Conservation (phyloP, 2,888 invertebrate species). For the Hedychridium roseum region DNA sequence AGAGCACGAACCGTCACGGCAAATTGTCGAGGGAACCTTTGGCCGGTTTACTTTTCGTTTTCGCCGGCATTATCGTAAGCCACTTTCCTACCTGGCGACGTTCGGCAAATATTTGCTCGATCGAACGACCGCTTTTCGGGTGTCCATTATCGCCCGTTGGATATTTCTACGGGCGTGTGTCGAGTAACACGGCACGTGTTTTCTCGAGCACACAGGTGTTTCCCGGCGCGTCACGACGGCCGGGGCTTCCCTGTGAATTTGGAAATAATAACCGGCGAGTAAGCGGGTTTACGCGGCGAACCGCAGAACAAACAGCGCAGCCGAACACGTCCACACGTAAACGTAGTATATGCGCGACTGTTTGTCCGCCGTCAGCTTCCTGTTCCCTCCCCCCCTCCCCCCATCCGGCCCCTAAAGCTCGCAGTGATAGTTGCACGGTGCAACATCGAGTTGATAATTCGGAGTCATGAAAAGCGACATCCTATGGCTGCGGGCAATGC, state of each 20-base stretch:
- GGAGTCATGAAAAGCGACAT: no score
- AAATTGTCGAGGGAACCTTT: no score
- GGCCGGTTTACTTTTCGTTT: no score
- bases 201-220: constrained; percentile 26
- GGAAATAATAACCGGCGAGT: constrained; percentile 40
- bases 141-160: constrained; percentile 36
- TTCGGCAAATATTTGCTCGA: constrained; percentile 27
- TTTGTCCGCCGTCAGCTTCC: constrained; percentile 26
- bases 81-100: constrained; percentile 9
- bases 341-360: constrained; percentile 11
- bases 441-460: no score
- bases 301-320: constrained; percentile 42
- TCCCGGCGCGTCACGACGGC: neutral
- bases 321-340: constrained; percentile 17
- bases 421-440: no score
- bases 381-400: constrained; percentile 4
- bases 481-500: no score
- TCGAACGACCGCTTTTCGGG: constrained; percentile 22
- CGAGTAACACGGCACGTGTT: constrained; percentile 25
- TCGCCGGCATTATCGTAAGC: neutral
- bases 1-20: no score
- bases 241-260: constrained; percentile 27
- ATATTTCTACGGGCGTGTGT: constrained; percentile 14
- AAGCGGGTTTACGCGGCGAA: constrained; percentile 34
- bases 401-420: neutral